Base-by-base conservation (phyloP, 2,797 vertebrate species). In the Brachymystax lenok region DNA sequence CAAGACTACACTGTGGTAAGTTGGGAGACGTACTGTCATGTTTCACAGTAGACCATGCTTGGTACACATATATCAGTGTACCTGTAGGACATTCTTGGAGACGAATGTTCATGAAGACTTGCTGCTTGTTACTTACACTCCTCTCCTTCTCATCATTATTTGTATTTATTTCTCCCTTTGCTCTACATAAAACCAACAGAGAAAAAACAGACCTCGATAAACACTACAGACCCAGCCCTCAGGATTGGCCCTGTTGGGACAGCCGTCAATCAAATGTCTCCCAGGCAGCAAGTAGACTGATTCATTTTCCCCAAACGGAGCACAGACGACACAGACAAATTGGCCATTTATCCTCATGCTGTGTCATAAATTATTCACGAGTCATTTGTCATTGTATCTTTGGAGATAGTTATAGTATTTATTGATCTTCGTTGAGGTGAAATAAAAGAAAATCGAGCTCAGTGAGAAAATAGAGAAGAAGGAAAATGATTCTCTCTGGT, bases 321-420 rank as follows among this genome's bases (percentile, higher is more conserved):
- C 82, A 74, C 80, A 80, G 84, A 90, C 88, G 83, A 88, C 84
- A 91, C 85, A 80, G 80, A 84, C 82, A 33, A 50, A 87, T 86
- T 82, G 74, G 46, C 82, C 82, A 83, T 91, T 88, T 88, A 88
- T 93, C 90, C 89, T 76, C 73, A 80, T 79, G 84, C 85, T 84
- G 83, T 72, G 83, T 85, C 80, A 76, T 84, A 88, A 89, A 90
- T 90, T 74, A 86, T 81, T 80, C 82, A 82, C 70, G 66, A 87
- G 87, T 85, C 79, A 76, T 86, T 83, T 85, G 81, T 82, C 81
- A 78, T 73, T 78, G 86, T 79, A 79, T 81, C 59, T 86, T 80
- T 78, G 79, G 78, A 82, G 77, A 77, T 51, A 79, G 83, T 80
- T 85, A 79, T 75, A 35, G 71, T 33, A 64, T 80, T 75, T 88